Evolutionary conservation across 2,888 invertebrate species (phyloP), one percentile per base, ranked within the genome.

Genomic region (Erannis defoliaria): DNA sequence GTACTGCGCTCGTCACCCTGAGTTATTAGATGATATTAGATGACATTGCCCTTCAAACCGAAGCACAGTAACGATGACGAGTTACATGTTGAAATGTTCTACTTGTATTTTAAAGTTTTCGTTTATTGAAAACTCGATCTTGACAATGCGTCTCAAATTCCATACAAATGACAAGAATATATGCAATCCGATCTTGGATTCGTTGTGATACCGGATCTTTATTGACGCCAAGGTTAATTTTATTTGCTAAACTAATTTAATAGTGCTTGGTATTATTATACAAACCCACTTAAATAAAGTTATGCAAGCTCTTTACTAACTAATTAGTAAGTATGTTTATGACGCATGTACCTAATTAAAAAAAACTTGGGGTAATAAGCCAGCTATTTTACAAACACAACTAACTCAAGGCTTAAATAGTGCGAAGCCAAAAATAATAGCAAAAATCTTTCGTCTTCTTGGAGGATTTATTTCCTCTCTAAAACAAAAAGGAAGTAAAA

Each of bases 191-290:
- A 64, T 60, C 59, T 64, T 53, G 50, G 29, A 55, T 61, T 26
- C 40, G 45, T 68, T 70, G 58, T 60, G 71, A 50, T 71, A 73
- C 67, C 66, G 55, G 70, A 71, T 66, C 66, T 66, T 42, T 59
- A n/a, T 40, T 48, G 45, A 53, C 50, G 14, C n/a, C 59, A 66
- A 64, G 66, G 68, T 60, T 60, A 53, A 54, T 60, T 49, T 50
- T 43, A 48, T 55, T 61, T 55, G 37, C 53, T 2, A 58, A 58
- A 21, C 61, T 64, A 64, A 67, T 59, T 63, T 21, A 42, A 43
- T 5, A n/a, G 33, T 37, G 31, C 42, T 54, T 48, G 56, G 55
- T 35, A 18, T 35, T 49, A 49, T 19, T 33, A 48, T 26, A 26
- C 5, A 6, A 18, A 31, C 46, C 18, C 31, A 10, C 31, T 18